Evolutionary conservation across 1,140 invertebrate genomes (phyloP).

Genomic region (Cardiocondyla obscurior): DNA sequence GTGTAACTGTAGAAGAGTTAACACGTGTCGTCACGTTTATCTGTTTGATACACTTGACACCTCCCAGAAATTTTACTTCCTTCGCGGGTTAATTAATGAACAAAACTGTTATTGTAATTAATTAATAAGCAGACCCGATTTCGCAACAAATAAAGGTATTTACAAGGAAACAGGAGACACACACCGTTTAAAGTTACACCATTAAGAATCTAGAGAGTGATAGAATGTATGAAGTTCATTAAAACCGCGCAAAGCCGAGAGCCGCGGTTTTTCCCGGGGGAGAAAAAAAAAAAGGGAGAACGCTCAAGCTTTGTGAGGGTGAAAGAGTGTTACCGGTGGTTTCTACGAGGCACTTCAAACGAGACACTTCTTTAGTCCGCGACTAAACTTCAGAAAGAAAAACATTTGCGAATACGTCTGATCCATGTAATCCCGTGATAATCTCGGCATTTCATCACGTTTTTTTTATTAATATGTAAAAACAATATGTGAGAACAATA

Average conservation of each 20-base stretch:
- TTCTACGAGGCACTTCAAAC: not conserved
- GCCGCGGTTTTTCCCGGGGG: slow-evolving; percentile 33
- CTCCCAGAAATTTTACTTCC: not conserved
- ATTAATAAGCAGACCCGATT: not conserved
- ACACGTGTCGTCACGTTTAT: not conserved
- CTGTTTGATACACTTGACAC: not conserved
- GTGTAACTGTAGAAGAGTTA: not conserved
- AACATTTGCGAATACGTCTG: not conserved
- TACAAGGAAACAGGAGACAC: not conserved
- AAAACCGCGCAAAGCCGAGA: slow-evolving; percentile 56
- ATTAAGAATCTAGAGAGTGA: slow-evolving; percentile 32
- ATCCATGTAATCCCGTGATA: not conserved
- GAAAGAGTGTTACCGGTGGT: slow-evolving; percentile 30
- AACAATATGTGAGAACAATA: not conserved
- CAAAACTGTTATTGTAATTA: not conserved
- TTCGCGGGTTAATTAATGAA: not conserved
- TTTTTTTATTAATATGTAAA: not conserved
- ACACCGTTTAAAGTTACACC: slow-evolving; percentile 44
- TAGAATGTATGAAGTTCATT: slow-evolving; percentile 59
- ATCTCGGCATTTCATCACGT: slow-evolving; percentile 22
- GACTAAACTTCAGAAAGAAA: not conserved
- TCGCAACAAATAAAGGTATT: not conserved
- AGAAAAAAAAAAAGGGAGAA: not conserved
- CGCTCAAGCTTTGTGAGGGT: not conserved
- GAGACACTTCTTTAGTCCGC: no score